Evolutionary conservation across 2,888 invertebrate genomes (phyloP), one percentile per base, ranked within the genome.

Genomic region (Tryphoninae sp.): DNA sequence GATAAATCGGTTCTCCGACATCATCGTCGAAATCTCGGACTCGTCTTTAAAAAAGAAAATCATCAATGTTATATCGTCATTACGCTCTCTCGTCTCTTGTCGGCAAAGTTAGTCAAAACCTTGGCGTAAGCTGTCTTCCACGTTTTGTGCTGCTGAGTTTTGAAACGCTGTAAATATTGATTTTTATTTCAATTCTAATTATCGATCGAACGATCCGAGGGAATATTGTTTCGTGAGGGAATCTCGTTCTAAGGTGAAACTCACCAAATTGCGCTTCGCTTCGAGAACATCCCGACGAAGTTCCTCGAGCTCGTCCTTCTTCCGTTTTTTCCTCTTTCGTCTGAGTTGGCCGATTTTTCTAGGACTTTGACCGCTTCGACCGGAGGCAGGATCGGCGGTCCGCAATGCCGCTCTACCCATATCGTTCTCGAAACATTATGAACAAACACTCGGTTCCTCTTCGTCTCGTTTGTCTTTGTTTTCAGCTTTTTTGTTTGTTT

Each of bases 51-150:
- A 22, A 51, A 26, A 26, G 2, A 19, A 26, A 7, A 13, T n/a
- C 7, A n/a, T 23, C 13, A 33, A 68, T 23, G 33, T n/a, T 26
- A 2, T 0, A 13, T 8, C 62, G 19, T 53, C 61, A 80, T 83
- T 81, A 84, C 84, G 76, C 78, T 80, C n/a, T 80, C 74, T 33
- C 72, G 78, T 65, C 84, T 75, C n/a, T 67, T 62, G 53, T 83
- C 80, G n/a, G 84, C 83, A 62, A 84, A 84, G n/a, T 80, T 69
- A 40, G 23, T 58, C 67, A 84, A 62, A 40, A 82, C 73, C 62
- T 76, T 79, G 58, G 49, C 26, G 53, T 76, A 76, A 22, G 65
- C 55, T 11, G 76, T 62, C 45, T 75, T 75, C 51, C 23, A 11
- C 49, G 49, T 58, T 62, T 49, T 62, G 23, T 73, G 22, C 55